These are phyloP conservation scores for Ptychoptera contaminata DNA, from an alignment of 2,888 invertebrate genomes.

Conservation along the genomic window DNA sequence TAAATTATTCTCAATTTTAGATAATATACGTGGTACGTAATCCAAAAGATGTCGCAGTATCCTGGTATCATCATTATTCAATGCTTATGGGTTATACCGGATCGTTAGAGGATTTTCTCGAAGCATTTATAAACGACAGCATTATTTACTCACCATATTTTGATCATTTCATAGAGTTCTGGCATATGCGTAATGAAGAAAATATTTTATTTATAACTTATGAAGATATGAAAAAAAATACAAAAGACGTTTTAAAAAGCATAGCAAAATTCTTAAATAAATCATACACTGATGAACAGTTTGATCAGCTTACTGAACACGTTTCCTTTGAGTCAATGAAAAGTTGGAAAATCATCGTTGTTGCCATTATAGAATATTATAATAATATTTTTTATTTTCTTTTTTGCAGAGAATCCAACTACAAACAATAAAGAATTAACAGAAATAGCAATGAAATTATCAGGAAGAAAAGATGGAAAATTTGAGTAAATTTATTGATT, in stretches of 20 bases:
- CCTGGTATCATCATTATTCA: not conserved
- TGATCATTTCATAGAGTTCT: constrained; percentile 8
- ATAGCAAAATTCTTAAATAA: constrained; percentile 4
- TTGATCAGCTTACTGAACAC: constrained; percentile 3
- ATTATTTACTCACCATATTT: constrained; percentile 13
- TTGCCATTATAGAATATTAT: too few species aligned
- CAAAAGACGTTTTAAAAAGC: constrained; percentile 1
- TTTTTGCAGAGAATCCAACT: constrained; percentile 1
- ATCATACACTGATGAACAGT: constrained; percentile 3
- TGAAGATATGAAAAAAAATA: constrained; percentile 8
- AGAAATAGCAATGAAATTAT: not conserved
- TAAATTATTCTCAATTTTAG: too few species aligned
- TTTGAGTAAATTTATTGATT: not conserved
- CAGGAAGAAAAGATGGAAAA: constrained; percentile 3
- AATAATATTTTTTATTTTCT: not conserved
- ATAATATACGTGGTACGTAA: not conserved
- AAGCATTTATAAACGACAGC: constrained; percentile 11
- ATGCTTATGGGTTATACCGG: constrained; percentile 9
- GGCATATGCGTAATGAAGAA: constrained; percentile 2
- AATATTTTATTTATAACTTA: constrained; percentile 5
- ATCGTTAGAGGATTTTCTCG: constrained; percentile 13
- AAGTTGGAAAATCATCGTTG: not conserved
- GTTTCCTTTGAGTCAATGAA: constrained; percentile 6
- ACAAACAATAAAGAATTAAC: constrained; percentile 5
- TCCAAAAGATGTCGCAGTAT: not conserved